These are phyloP conservation scores for Chlamydotis undulata DNA, from an alignment of 2,113 vertebrate genomes.

Conservation along the genomic window DNA sequence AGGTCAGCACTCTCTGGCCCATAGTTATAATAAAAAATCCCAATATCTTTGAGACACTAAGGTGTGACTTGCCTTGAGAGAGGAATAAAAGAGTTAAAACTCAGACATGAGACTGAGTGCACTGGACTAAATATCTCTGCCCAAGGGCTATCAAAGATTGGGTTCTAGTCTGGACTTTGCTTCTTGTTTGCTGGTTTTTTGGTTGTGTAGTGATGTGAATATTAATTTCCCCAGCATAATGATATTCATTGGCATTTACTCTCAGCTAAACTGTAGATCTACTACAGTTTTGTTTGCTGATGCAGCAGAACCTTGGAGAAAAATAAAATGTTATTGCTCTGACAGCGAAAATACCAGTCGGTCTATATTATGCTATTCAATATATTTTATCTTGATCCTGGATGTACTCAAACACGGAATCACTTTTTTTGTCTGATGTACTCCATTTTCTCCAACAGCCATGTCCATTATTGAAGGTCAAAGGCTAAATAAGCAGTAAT, in stretches of 20 bases:
- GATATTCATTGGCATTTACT: background rate
- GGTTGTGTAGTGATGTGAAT: background rate
- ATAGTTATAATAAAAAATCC: background rate
- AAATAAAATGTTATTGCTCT: background rate
- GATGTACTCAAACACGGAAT: background rate
- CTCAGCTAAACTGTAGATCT: background rate
- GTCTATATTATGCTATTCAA: background rate
- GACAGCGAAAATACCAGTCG: background rate
- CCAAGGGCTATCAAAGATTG: background rate
- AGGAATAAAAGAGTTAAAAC: background rate
- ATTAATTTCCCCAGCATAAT: background rate
- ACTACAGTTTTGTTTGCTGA: background rate
- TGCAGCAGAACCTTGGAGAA: background rate
- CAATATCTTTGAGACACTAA: background rate
- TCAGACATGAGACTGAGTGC: background rate
- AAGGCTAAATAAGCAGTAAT: background rate
- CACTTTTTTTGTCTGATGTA: background rate
- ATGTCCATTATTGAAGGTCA: background rate
- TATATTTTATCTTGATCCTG: background rate
- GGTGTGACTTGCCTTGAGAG: background rate
- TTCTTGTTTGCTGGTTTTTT: background rate
- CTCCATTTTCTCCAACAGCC: background rate
- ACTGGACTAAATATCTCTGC: accelerated
- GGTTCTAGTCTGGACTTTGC: background rate
- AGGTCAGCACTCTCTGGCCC: background rate